phyloP scores from a whole-genome alignment of 2,113 vertebrate species.

The Paradoxurus hermaphroditus region DNA sequence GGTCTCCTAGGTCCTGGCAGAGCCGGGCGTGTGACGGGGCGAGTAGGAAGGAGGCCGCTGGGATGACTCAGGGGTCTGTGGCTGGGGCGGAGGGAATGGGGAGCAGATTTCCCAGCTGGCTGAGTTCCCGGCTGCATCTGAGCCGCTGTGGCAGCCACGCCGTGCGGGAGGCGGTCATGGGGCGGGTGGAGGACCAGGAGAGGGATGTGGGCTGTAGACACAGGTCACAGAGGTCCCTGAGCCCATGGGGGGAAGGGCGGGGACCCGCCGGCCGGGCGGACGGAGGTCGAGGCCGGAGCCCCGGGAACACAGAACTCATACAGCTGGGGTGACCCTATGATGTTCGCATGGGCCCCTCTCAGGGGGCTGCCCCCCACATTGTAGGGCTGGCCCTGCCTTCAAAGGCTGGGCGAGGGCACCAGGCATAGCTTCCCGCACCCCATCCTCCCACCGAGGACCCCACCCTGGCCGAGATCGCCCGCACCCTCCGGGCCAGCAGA shows the following conservation, averaged over 20 bases:
- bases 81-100: neutral
- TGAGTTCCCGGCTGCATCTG: neutral
- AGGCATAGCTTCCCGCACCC: neutral
- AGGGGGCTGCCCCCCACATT: rapidly evolving
- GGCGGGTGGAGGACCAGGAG: neutral
- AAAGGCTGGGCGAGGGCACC: no score
- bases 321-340: neutral
- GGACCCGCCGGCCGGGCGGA: neutral
- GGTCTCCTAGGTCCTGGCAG: neutral
- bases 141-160: rapidly evolving
- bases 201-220: neutral
- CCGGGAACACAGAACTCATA: neutral
- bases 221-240: neutral
- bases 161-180: rapidly evolving
- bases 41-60: neutral
- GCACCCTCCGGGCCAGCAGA: neutral
- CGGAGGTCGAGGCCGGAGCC: neutral
- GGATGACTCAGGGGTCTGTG: neutral
- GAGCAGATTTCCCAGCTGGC: neutral
- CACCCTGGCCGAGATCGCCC: neutral
- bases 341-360: rapidly evolving
- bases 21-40: rapidly evolving
- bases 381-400: neutral
- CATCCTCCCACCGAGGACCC: neutral
- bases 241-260: no score